These are phyloP conservation scores for Penaeus japonicus DNA, from an alignment of 1,140 invertebrate genomes.

Conservation along the genomic window DNA sequence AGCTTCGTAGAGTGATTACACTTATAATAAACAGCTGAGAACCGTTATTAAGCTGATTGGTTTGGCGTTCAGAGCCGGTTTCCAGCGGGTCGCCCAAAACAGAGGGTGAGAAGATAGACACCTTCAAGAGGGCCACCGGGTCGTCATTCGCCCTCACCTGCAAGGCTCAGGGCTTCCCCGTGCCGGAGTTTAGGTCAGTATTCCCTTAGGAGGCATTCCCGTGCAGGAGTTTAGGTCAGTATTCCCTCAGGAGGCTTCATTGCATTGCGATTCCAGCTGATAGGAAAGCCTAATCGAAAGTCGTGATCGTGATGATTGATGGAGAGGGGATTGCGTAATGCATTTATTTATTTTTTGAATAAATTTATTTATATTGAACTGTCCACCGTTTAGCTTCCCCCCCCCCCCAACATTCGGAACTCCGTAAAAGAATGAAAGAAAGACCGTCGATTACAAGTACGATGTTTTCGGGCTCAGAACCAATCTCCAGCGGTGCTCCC, in stretches of 20 bases:
- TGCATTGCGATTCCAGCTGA: too few species aligned
- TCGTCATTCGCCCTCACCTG: conserved; percentile 67
- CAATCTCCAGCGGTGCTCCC: conserved; percentile 44
- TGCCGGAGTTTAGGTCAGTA: conserved; percentile 44
- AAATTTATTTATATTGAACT: too few species aligned
- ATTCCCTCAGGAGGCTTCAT: neutral
- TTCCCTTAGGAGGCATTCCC: neutral
- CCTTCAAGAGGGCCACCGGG: conserved; percentile 26
- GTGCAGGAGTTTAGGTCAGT: conserved; percentile 44
- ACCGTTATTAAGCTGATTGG: neutral
- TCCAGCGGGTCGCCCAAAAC: conserved; percentile 48
- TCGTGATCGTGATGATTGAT: too few species aligned
- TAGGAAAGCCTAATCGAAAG: too few species aligned
- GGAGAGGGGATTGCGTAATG: too few species aligned
- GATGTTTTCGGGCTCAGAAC: conserved; percentile 17
- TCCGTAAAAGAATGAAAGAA: too few species aligned
- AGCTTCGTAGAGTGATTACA: too few species aligned
- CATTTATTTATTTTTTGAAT: too few species aligned
- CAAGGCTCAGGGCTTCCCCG: conserved; percentile 62
- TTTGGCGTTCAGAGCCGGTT: conserved; percentile 30
- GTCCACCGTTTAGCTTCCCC: too few species aligned
- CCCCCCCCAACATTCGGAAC: too few species aligned
- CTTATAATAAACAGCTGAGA: too few species aligned
- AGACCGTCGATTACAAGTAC: too few species aligned
- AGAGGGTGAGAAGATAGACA: conserved; percentile 33